A percentile compares a stretch with the other conserved stretches of the same genome.
These are phyloP conservation scores for Macquaria ambigua DNA, from an alignment of 2,113 vertebrate species.

Conservation along the genomic window DNA sequence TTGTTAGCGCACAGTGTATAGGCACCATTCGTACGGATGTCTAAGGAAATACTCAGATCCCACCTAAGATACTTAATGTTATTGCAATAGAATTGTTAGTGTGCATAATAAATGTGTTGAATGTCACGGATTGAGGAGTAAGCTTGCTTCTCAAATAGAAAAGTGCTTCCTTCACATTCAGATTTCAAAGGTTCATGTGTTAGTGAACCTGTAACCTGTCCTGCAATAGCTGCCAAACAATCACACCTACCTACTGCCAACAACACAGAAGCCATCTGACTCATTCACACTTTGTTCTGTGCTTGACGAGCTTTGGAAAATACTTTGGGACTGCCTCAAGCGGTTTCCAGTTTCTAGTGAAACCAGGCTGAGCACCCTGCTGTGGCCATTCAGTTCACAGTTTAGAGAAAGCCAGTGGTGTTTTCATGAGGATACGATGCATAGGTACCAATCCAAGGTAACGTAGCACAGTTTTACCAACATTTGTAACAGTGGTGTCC, in stretches of 20 bases:
- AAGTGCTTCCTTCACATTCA: background rate
- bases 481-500: background rate
- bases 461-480: background rate
- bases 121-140: background rate
- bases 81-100: background rate
- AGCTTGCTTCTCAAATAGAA: background rate
- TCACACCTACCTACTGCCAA: background rate
- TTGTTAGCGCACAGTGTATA: too few relatives aligned
- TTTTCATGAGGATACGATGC: constrained; percentile 24
- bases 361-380: constrained; percentile 9
- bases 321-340: background rate
- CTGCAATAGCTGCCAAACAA: background rate
- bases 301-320: background rate
- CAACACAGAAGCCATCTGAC: background rate
- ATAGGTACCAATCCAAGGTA: background rate
- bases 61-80: too few relatives aligned
- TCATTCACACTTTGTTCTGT: background rate
- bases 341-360: constrained; percentile 1
- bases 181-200: background rate
- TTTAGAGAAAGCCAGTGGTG: background rate
- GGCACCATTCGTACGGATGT: too few relatives aligned
- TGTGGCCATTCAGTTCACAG: constrained; percentile 19
- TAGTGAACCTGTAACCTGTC: background rate
- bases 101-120: background rate
- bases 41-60: too few relatives aligned